Evolutionary conservation across 2,797 vertebrate species (phyloP).

Genomic region (Chrysocyon brachyurus): DNA sequence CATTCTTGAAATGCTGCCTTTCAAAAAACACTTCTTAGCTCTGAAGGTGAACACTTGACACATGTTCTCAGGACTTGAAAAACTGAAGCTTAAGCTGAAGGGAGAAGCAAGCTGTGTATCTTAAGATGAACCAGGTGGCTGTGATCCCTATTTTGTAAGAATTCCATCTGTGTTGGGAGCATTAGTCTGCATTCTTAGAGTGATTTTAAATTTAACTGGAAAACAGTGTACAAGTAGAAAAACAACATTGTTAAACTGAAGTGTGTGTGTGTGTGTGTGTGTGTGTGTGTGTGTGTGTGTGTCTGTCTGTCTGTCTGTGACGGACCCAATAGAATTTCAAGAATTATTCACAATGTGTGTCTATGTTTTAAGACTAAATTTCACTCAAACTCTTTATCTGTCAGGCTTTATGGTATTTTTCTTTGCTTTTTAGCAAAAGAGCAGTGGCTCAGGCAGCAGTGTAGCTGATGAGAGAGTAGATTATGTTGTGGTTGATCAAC

Average conservation of each 20-base stretch:
- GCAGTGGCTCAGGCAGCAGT: constrained; percentile 94
- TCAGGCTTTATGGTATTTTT: neutral
- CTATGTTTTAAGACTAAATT: neutral
- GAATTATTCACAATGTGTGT: neutral
- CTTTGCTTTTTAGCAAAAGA: constrained; percentile 93
- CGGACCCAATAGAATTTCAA: neutral
- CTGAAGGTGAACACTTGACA: neutral
- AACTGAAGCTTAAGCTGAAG: neutral
- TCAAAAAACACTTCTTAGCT: constrained; percentile 19
- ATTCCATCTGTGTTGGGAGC: neutral
- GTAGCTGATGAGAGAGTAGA: constrained; percentile 97
- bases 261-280: neutral
- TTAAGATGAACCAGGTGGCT: neutral
- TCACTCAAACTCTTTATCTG: neutral
- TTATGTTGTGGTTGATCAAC: constrained; percentile 98
- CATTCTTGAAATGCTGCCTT: constrained; percentile 42
- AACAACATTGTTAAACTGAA: neutral
- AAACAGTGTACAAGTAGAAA: neutral
- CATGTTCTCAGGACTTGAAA: neutral
- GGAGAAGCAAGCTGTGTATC: neutral
- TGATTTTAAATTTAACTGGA: neutral
- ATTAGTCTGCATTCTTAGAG: neutral
- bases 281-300: neutral
- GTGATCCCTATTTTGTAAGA: neutral
- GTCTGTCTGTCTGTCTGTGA: too few relatives aligned